Evolutionary conservation across 1,140 invertebrate genomes (phyloP).

Genomic region (Daktulosphaira vitifoliae): DNA sequence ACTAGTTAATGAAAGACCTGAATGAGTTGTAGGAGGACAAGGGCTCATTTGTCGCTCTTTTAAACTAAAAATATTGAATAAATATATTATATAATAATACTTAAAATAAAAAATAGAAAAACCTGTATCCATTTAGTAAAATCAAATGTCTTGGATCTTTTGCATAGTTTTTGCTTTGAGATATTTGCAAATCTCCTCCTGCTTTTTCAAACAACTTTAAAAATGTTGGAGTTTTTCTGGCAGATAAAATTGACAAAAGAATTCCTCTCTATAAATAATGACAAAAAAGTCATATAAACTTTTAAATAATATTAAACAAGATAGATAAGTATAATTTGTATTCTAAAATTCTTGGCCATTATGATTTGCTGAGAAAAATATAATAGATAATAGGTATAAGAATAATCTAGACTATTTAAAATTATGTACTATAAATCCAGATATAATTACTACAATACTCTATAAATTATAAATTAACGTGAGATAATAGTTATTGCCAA

Average conservation of each 20-base stretch:
- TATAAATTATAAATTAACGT: too few species aligned
- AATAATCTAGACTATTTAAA: too few species aligned
- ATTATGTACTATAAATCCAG: too few species aligned
- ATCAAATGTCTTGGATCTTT: slow-evolving; percentile 79
- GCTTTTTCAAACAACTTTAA: slow-evolving; percentile 73
- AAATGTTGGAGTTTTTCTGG: slow-evolving; percentile 72
- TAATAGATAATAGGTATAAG: too few species aligned
- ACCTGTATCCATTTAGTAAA: slow-evolving; percentile 63
- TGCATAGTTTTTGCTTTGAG: slow-evolving; percentile 80
- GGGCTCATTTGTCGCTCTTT: slow-evolving; percentile 73
- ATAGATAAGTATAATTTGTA: background rate
- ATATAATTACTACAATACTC: too few species aligned
- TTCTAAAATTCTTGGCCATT: background rate
- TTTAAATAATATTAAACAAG: background rate
- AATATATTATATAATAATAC: slow-evolving; percentile 10
- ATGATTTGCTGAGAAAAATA: background rate
- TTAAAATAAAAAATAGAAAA: slow-evolving; percentile 32
- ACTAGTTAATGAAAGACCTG: slow-evolving; percentile 45
- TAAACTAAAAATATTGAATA: slow-evolving; percentile 49
- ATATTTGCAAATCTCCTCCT: slow-evolving; percentile 68
- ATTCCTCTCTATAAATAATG: slow-evolving; percentile 57
- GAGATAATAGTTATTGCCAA: too few species aligned
- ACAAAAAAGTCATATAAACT: slow-evolving; percentile 3
- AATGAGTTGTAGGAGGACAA: slow-evolving; percentile 39
- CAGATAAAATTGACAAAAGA: slow-evolving; percentile 78